Evolutionary conservation across 2,797 vertebrate genomes (phyloP).

Genomic region (Nannoperca obscura): DNA sequence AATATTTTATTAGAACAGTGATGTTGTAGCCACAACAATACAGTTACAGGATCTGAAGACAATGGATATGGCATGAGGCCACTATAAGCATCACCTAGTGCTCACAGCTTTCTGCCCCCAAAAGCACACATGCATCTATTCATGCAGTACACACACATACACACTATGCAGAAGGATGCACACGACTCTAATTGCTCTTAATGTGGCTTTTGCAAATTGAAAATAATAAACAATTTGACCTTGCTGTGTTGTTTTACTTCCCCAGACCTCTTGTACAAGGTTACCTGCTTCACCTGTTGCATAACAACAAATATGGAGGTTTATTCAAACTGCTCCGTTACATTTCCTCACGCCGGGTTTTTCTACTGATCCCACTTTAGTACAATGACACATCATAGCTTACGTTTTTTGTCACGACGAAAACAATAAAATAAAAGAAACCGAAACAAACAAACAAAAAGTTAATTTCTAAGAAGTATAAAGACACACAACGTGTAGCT

Average conservation of each 20-base stretch:
- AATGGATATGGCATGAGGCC: not conserved
- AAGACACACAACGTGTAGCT: not conserved
- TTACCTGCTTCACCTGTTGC: conserved; percentile 71
- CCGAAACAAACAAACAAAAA: too few species aligned
- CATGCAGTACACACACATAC: conserved; percentile 26
- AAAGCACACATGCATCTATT: conserved; percentile 25
- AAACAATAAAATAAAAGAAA: not conserved
- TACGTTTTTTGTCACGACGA: not conserved
- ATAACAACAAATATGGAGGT: conserved; percentile 40
- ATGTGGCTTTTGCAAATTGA: not conserved
- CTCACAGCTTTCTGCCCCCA: conserved; percentile 7
- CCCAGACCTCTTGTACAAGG: conserved; percentile 57
- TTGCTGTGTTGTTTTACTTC: conserved; percentile 59
- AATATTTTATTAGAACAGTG: not conserved
- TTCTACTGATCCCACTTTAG: not conserved
- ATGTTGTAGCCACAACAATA: not conserved
- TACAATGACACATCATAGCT: not conserved
- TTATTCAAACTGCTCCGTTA: conserved; percentile 1
- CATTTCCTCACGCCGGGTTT: too few species aligned
- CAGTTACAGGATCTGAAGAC: not conserved
- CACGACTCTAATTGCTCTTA: conserved; percentile 1
- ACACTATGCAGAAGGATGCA: conserved; percentile 12
- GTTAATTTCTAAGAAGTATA: not conserved
- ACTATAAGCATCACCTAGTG: conserved; percentile 30
- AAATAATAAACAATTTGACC: conserved; percentile 51